Evolutionary conservation across 2,888 invertebrate genomes (phyloP), one percentile per base, ranked within the genome.

Genomic region (Athripsodes cinereus): DNA sequence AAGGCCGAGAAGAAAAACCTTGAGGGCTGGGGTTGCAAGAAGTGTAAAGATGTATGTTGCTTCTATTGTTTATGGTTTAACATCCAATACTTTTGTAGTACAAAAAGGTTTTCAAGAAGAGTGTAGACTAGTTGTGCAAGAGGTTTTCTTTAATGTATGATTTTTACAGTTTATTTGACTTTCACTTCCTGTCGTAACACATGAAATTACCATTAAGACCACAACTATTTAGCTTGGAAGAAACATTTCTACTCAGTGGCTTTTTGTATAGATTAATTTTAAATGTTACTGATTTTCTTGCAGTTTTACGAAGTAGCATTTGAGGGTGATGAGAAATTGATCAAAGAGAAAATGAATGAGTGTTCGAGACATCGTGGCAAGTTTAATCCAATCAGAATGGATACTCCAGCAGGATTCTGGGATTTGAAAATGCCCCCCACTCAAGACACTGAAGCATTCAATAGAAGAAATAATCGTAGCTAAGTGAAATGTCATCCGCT

Each of bases 21-120:
- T 20, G 77, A 71, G 0, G 79, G 76, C 0, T 78, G 78, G 78
- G 72, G 70, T 53, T 79, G 79, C 55, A 72, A 75, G 1, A 69
- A 78, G 48, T 78, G 78, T 61, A 69, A 69, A 67, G 68, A 69
- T 8, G 79, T 78, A 65, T 68, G 65, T 49, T 18, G 40, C 13
- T 1, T 22, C n/a, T 31, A 8, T n/a, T n/a, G n/a, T n/a, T n/a
- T n/a, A n/a, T n/a, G n/a, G n/a, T n/a, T n/a, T n/a, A n/a, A n/a
- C n/a, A n/a, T n/a, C n/a, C n/a, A n/a, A n/a, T n/a, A n/a, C n/a
- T n/a, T n/a, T n/a, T n/a, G n/a, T n/a, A n/a, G n/a, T n/a, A n/a
- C n/a, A n/a, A n/a, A n/a, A n/a, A n/a, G n/a, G n/a, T n/a, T n/a
- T n/a, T n/a, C n/a, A n/a, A n/a, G n/a, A n/a, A n/a, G n/a, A n/a